Percentiles rank a stretch among this genome's conserved stretches.
Conservation (phyloP, 2,888 invertebrate species). For the Hyposoter dolosus region DNA sequence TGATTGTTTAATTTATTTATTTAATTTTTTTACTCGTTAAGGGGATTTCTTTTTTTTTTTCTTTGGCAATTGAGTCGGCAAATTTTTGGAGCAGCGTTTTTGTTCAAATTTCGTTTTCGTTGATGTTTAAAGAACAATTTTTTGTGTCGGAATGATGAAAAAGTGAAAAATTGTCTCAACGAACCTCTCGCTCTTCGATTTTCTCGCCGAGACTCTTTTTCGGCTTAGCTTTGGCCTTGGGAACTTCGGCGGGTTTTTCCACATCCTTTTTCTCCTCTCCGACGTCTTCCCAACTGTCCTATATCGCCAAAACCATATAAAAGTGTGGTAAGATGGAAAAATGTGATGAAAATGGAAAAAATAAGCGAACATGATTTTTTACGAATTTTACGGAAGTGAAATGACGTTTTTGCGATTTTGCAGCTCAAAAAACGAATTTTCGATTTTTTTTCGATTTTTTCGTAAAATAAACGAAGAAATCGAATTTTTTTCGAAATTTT, state of each 20-base stretch:
- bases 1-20: too few relatives aligned
- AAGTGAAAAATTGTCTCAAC: slow-evolving; percentile 56
- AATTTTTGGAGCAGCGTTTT: neutral
- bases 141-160: neutral
- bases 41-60: too few relatives aligned
- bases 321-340: neutral
- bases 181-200: slow-evolving; percentile 95
- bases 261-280: slow-evolving; percentile 93
- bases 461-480: too few relatives aligned
- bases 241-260: slow-evolving; percentile 88
- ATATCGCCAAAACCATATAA: slow-evolving; percentile 81
- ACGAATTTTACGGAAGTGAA: neutral
- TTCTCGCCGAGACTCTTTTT: slow-evolving; percentile 92
- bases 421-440: too few relatives aligned
- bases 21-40: too few relatives aligned
- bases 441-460: too few relatives aligned
- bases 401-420: too few relatives aligned
- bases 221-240: slow-evolving; percentile 88
- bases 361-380: neutral
- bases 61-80: too few relatives aligned
- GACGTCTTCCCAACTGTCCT: slow-evolving; percentile 98
- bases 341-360: neutral
- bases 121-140: neutral
- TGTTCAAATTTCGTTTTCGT: slow-evolving; percentile 13
- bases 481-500: too few relatives aligned